phyloP scores from a whole-genome alignment of 1,140 invertebrate species.

The Halesus radiatus region DNA sequence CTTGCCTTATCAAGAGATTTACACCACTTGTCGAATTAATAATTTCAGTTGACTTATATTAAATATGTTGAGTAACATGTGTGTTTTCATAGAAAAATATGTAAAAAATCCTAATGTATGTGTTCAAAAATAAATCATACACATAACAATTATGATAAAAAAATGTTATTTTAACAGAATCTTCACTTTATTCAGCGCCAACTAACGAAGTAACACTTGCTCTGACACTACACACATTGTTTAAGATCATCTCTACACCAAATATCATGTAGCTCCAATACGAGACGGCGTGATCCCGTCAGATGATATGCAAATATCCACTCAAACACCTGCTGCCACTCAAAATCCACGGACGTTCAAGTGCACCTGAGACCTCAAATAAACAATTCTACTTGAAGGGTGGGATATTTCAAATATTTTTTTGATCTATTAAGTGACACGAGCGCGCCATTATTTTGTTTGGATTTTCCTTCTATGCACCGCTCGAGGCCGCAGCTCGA shows the following conservation, averaged over 20 bases:
- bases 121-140: no score
- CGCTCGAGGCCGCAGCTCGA: slow-evolving; percentile 51
- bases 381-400: background rate
- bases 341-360: background rate
- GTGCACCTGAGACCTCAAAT: background rate
- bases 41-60: no score
- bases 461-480: slow-evolving; percentile 7
- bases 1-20: no score
- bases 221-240: slow-evolving; percentile 2
- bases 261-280: slow-evolving; percentile 10
- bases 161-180: background rate
- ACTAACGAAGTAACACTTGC: slow-evolving; percentile 9
- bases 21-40: no score
- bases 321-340: background rate
- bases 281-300: background rate
- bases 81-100: no score
- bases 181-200: background rate
- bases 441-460: slow-evolving; percentile 34
- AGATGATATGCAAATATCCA: slow-evolving; percentile 25
- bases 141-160: no score
- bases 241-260: slow-evolving; percentile 15
- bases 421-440: slow-evolving; percentile 38
- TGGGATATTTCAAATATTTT: slow-evolving; percentile 18
- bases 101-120: no score
- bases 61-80: no score